Conservation (phyloP, 2,113 vertebrate genomes). For the Corythoichthys intestinalis region DNA sequence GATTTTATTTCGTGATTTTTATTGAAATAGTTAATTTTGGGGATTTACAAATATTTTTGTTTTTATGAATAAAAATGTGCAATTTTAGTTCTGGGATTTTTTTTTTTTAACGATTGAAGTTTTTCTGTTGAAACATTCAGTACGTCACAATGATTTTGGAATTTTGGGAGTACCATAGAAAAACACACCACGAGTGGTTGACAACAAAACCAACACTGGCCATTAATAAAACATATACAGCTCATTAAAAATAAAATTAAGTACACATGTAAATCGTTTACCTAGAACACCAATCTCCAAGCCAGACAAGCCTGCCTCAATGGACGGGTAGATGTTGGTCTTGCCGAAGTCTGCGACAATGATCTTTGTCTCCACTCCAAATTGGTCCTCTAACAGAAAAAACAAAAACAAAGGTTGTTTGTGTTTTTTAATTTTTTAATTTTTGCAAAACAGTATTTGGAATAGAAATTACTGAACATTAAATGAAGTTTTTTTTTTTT, state of each 20-base stretch:
- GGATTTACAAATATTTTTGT: background rate
- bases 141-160: background rate
- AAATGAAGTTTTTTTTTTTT: background rate
- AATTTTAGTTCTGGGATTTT: too few relatives aligned
- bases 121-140: too few relatives aligned
- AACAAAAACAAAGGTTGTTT: background rate
- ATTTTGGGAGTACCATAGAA: background rate
- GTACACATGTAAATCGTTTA: slow-evolving; percentile 53
- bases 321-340: slow-evolving; percentile 80
- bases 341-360: slow-evolving; percentile 85
- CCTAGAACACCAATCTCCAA: slow-evolving; percentile 89
- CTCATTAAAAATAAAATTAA: background rate
- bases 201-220: background rate
- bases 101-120: too few relatives aligned
- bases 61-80: background rate
- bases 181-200: background rate
- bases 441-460: background rate
- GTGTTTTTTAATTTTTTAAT: background rate
- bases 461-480: background rate
- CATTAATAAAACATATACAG: background rate
- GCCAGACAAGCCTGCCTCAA: slow-evolving; percentile 76
- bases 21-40: background rate
- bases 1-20: background rate
- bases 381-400: slow-evolving; percentile 75
- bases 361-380: slow-evolving; percentile 83